Evolutionary conservation across 2,888 invertebrate genomes (phyloP).

Genomic region (Heteropelma amictum): DNA sequence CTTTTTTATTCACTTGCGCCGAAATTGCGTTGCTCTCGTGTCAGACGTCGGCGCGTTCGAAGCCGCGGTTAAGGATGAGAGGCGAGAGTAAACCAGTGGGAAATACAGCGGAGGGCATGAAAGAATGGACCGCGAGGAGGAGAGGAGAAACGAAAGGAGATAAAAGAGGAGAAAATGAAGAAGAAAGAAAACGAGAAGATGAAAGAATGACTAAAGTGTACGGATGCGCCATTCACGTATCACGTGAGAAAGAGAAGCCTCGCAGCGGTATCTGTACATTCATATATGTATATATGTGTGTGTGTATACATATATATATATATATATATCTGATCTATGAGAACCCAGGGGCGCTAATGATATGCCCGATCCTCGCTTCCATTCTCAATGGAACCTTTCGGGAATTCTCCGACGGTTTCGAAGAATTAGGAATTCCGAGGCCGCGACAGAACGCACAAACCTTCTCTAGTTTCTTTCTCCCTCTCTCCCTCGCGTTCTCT

Average conservation of each 20-base stretch:
- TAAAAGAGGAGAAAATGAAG: slow-evolving; percentile 43
- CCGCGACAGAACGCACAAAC: slow-evolving; percentile 62
- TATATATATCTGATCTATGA: slow-evolving; percentile 64
- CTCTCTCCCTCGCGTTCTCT: slow-evolving; percentile 28
- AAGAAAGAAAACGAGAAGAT: slow-evolving; percentile 27
- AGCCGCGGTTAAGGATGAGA: too few species aligned
- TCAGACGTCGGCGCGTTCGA: too few species aligned
- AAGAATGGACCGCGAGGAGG: slow-evolving; percentile 17
- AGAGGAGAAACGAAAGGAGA: background rate
- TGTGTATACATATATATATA: background rate
- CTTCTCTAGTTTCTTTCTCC: background rate
- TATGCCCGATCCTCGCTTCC: slow-evolving; percentile 70
- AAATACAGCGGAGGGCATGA: slow-evolving; percentile 21
- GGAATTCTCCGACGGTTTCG: slow-evolving; percentile 78
- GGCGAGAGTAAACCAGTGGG: too few species aligned
- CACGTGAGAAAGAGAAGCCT: slow-evolving; percentile 54
- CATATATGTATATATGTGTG: background rate
- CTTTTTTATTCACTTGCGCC: too few species aligned
- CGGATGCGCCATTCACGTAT: slow-evolving; percentile 73
- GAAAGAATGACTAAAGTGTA: slow-evolving; percentile 64
- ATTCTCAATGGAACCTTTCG: slow-evolving; percentile 75
- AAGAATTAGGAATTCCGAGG: slow-evolving; percentile 78
- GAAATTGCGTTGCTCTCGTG: too few species aligned
- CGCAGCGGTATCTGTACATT: background rate
- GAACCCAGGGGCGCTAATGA: slow-evolving; percentile 74